Conservation (phyloP, 2,888 invertebrate species). For the Temnothorax ravouxi region DNA sequence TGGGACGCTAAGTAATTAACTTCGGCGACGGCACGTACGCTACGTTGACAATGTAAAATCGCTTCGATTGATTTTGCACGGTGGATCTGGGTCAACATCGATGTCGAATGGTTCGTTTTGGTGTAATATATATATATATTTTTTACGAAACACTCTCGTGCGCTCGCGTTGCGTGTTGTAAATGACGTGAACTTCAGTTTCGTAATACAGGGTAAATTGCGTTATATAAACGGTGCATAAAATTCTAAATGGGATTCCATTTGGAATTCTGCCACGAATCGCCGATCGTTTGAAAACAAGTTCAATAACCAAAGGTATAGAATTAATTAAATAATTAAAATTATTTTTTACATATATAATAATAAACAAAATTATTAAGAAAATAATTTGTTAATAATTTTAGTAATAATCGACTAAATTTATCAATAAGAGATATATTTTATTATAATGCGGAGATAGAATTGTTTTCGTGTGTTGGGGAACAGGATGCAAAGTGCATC, state of each 20-base stretch:
- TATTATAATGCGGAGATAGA: not conserved
- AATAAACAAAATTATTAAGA: not conserved
- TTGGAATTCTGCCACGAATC: not conserved
- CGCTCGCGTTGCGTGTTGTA: not conserved
- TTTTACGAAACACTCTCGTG: not conserved
- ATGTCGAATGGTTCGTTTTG: not conserved
- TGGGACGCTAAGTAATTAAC: slow-evolving; percentile 22
- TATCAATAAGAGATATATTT: not conserved
- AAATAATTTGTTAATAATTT: too few species aligned
- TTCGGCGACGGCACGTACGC: not conserved
- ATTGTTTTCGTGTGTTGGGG: not conserved
- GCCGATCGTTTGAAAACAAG: not conserved
- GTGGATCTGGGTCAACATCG: slow-evolving; percentile 27
- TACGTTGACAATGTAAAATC: slow-evolving; percentile 31
- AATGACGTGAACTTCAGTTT: not conserved
- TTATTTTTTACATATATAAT: not conserved
- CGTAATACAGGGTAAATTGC: not conserved
- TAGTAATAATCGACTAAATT: not conserved
- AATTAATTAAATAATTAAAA: not conserved
- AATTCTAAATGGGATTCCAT: not conserved
- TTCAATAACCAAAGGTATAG: not conserved
- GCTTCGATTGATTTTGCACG: slow-evolving; percentile 28
- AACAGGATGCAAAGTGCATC: slow-evolving; percentile 21
- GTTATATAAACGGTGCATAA: not conserved
- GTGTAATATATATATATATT: not conserved